Base-by-base conservation (phyloP, 2,888 invertebrate species). In the Plebejus argus region DNA sequence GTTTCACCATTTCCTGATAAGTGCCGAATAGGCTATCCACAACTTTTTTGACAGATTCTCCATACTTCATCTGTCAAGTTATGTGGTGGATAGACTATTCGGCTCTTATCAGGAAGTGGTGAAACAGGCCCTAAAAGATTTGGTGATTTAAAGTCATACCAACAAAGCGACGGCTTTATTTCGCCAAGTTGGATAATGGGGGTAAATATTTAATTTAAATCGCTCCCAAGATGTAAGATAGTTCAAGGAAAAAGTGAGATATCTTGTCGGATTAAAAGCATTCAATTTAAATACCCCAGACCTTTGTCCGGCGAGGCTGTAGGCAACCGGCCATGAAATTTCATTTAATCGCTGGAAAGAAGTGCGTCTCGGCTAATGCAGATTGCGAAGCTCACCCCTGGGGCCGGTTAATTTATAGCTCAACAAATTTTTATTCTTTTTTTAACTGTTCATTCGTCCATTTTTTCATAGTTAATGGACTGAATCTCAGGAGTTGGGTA, bases 311-410 rank as follows among this genome's bases (percentile, higher is more conserved):
- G 89, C 84, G 87, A 87, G 89, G 86, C 89, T 86, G 89, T 85
- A 89, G 89, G 91, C 90, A 90, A 86, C 90, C 88, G 88, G 86
- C 90, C 91, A 89, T 92, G 91, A 92, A 92, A 92, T 92, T 92
- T 92, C 91, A 92, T 92, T 92, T 92, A 92, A 92, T 92, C 91
- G 91, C 85, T 83, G 85, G 87, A 89, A 90, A 91, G 90, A 89
- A 91, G 92, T 92, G 92, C 92, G 92, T 91, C 92, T 83, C 82
- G 82, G 87, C 91, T 93, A 92, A 93, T 92, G 92, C 92, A 92
- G 92, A 92, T 92, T 91, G 91, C 89, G 89, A 88, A 86, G 83
- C 86, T 88, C 86, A 83, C 89, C 89, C 88, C 83, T 85, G 84
- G 86, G 88, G 86, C 84, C 84, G 87, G 89, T 90, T 92, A 92